Evolutionary conservation across 2,888 invertebrate species (phyloP).

Genomic region (Uropetala carovei): DNA sequence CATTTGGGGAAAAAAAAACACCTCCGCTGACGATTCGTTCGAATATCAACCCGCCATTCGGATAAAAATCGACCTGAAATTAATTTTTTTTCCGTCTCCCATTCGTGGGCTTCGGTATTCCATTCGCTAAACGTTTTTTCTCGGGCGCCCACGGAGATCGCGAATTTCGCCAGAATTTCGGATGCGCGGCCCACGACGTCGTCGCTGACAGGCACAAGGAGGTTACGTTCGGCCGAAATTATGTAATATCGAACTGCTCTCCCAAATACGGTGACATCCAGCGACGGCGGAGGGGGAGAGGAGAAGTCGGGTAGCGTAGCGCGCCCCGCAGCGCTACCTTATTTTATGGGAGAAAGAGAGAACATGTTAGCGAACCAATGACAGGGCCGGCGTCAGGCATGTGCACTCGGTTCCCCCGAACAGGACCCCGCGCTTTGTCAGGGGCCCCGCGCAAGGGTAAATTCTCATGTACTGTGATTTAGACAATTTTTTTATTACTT

Average conservation of each 20-base stretch:
- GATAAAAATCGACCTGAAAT: background rate
- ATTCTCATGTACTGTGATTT: no score
- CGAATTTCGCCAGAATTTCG: background rate
- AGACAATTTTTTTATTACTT: no score
- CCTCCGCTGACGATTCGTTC: background rate
- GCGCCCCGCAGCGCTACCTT: background rate
- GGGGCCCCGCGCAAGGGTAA: no score
- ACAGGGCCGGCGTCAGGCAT: no score
- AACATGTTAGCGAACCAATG: background rate
- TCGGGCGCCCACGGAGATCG: background rate
- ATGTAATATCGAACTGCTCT: constrained; percentile 23
- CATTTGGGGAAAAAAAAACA: background rate
- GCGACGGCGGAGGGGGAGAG: background rate
- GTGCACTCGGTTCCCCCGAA: no score
- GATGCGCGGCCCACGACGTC: background rate
- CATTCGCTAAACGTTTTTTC: background rate
- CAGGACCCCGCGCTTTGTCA: no score
- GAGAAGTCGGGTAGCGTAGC: background rate
- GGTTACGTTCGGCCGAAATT: background rate
- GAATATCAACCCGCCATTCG: background rate
- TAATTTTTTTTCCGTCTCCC: background rate
- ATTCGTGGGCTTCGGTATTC: no score
- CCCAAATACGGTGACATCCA: constrained; percentile 16
- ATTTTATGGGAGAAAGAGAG: no score
- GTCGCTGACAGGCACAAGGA: constrained; percentile 26